phyloP scores from a whole-genome alignment of 2,797 vertebrate species.

The Dendrocincla fuliginosa region DNA sequence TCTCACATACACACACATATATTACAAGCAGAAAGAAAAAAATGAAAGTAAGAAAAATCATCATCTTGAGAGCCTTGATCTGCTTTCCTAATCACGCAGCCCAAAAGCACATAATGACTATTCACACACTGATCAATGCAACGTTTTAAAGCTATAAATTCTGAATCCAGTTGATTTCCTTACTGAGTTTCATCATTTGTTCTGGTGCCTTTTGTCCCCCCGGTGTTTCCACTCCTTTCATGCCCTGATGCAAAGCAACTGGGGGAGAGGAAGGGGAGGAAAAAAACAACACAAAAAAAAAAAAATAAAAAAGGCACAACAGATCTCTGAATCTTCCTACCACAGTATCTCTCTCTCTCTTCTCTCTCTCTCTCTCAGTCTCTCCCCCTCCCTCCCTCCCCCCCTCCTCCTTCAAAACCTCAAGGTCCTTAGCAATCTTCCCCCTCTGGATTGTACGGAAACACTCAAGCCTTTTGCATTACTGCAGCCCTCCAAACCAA shows the following conservation, averaged over 20 bases:
- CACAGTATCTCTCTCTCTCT: slow-evolving; percentile 39
- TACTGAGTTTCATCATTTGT: slow-evolving; percentile 77
- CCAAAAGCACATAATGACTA: slow-evolving; percentile 52
- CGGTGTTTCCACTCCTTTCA: slow-evolving; percentile 69
- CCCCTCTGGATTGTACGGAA: slow-evolving; percentile 71
- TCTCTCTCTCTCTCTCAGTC: slow-evolving; percentile 40
- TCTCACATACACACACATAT: not conserved
- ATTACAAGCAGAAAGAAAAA: not conserved
- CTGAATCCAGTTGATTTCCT: slow-evolving; percentile 71
- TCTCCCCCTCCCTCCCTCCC: not conserved
- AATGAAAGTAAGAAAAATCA: slow-evolving; percentile 42
- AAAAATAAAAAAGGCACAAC: not conserved
- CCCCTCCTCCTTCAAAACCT: slow-evolving; percentile 59
- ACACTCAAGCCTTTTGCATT: slow-evolving; percentile 71
- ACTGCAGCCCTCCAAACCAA: slow-evolving; percentile 69
- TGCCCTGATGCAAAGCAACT: slow-evolving; percentile 69
- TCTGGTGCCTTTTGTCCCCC: slow-evolving; percentile 66
- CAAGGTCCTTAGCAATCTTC: slow-evolving; percentile 71
- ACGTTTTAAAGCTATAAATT: slow-evolving; percentile 62
- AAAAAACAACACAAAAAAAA: slow-evolving; percentile 12
- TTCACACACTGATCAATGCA: slow-evolving; percentile 65
- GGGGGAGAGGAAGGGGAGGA: slow-evolving; percentile 48
- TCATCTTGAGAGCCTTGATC: slow-evolving; percentile 45
- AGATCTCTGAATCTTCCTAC: slow-evolving; percentile 60
- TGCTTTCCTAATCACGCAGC: slow-evolving; percentile 56